Conservation (phyloP, 2,888 invertebrate genomes). For the Lepetodrilus schrolli region DNA sequence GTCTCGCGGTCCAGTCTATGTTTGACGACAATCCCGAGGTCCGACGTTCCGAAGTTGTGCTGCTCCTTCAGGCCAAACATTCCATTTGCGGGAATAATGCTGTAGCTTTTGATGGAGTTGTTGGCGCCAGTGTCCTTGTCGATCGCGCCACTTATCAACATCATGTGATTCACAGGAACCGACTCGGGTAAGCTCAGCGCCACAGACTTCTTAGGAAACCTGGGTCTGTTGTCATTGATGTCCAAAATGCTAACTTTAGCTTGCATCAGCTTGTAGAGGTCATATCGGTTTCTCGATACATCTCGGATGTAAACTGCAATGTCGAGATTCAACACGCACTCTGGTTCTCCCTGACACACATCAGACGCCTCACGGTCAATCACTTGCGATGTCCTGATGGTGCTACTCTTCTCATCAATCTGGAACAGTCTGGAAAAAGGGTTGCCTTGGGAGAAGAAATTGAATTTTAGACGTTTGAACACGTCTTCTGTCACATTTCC, state of each 20-base stretch:
- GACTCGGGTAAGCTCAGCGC: slow-evolving; percentile 57
- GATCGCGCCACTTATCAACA: slow-evolving; percentile 54
- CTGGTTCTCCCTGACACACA: slow-evolving; percentile 40
- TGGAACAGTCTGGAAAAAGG: slow-evolving; percentile 52
- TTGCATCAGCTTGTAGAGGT: slow-evolving; percentile 43
- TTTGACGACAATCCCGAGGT: slow-evolving; percentile 59
- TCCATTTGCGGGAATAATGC: slow-evolving; percentile 45
- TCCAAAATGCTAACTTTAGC: slow-evolving; percentile 52
- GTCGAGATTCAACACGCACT: slow-evolving; percentile 50
- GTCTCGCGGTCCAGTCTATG: slow-evolving; percentile 60
- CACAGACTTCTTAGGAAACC: slow-evolving; percentile 48
- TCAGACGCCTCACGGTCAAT: slow-evolving; percentile 58
- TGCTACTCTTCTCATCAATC: slow-evolving; percentile 56
- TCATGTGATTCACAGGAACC: slow-evolving; percentile 47
- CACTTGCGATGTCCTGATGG: slow-evolving; percentile 48
- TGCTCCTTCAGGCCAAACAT: slow-evolving; percentile 48
- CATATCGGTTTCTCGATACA: slow-evolving; percentile 39
- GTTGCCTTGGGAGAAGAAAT: slow-evolving; percentile 56
- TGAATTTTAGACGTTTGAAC: slow-evolving; percentile 60
- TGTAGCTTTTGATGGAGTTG: slow-evolving; percentile 54
- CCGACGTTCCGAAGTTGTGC: slow-evolving; percentile 45
- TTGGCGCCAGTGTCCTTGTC: slow-evolving; percentile 56
- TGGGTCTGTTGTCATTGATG: slow-evolving; percentile 62
- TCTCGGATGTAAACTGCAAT: slow-evolving; percentile 47
- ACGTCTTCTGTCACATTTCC: slow-evolving; percentile 54